Base-by-base conservation (phyloP, 2,797 vertebrate genomes). In the Neosilurus mollespiculum region DNA sequence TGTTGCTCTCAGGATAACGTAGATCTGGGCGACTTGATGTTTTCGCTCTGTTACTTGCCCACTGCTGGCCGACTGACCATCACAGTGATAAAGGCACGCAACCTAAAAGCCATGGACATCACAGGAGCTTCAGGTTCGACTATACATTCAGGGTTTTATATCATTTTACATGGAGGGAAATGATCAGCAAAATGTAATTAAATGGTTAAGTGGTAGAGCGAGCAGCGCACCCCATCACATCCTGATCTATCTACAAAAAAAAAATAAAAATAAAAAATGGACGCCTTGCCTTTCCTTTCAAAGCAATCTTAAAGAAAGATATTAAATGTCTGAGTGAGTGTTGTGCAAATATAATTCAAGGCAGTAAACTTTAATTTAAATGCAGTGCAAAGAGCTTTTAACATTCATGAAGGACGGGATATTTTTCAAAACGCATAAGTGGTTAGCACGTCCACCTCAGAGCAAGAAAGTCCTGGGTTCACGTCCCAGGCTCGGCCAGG, bases 61-160 rank as follows among this genome's bases (percentile, higher is more conserved):
- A 98, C 98, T 69, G 98, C 98, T 34, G 98, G 97, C 85, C 96
- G 98, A 92, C 91, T 99, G 91, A 99, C 98, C 86, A 98, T 99
- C 86, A 99, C 98, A 80, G 95, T 99, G 93, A 98, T 99, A 93
- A 98, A 99, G 91, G 98, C 98, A 84, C 95, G 98, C 85, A 99
- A 99, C 90, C 95, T 99, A 84, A 99, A 99, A 91, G 98, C 98
- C 87, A 99, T 99, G 98, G 98, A 99, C 92, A 99, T 99, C 91
- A 99, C 98, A 9, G 98, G 98, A 90, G 98, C 98, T 92, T 99
- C 98, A 93, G 98, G 98, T 99, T 93, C 90, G 84, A 83, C 58
- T 84, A 87, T 81, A 0, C 4, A 3, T 56, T 73, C 71, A 20
- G 9, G 15, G 11, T 58, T 34, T 34, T 14, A 58, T 51, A 67